Evolutionary conservation across 2,797 vertebrate genomes (phyloP).

Genomic region (Lacerta viridis): DNA sequence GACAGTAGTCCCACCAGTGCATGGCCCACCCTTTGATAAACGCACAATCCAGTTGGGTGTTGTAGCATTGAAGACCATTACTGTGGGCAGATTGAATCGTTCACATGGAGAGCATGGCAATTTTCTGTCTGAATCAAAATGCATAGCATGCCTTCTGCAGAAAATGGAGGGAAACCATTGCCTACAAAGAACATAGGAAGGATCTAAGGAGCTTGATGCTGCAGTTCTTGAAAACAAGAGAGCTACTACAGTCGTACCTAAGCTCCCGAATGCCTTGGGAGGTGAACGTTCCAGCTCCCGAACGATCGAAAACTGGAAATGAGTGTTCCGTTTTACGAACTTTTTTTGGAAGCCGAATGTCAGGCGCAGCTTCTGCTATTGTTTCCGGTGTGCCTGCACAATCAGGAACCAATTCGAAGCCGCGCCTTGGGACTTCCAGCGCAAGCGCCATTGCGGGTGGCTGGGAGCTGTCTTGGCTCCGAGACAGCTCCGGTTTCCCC

Average conservation of each 20-base stretch:
- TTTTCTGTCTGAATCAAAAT: background rate
- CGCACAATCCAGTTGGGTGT: background rate
- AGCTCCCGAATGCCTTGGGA: too few species aligned
- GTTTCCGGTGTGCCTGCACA: accelerated
- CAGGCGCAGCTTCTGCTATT: too few species aligned
- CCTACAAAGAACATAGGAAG: accelerated
- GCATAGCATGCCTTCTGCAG: too few species aligned
- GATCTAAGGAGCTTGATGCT: background rate
- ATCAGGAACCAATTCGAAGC: too few species aligned
- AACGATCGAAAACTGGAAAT: too few species aligned
- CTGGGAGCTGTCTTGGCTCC: too few species aligned
- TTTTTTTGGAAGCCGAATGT: too few species aligned
- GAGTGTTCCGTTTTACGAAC: too few species aligned
- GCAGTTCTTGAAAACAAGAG: accelerated
- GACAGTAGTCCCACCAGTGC: background rate
- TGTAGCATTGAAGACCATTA: background rate
- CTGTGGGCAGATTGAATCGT: background rate
- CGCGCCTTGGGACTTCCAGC: too few species aligned
- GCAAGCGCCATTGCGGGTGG: too few species aligned
- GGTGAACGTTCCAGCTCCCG: too few species aligned
- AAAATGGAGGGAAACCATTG: accelerated
- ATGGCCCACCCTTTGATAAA: background rate
- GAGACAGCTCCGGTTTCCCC: too few species aligned
- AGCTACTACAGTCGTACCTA: accelerated
- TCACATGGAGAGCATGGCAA: background rate